A percentile compares a stretch with the other conserved stretches of the same genome.
These are phyloP conservation scores for Hippolais icterina DNA, from an alignment of 2,113 vertebrate species.

Conservation along the genomic window DNA sequence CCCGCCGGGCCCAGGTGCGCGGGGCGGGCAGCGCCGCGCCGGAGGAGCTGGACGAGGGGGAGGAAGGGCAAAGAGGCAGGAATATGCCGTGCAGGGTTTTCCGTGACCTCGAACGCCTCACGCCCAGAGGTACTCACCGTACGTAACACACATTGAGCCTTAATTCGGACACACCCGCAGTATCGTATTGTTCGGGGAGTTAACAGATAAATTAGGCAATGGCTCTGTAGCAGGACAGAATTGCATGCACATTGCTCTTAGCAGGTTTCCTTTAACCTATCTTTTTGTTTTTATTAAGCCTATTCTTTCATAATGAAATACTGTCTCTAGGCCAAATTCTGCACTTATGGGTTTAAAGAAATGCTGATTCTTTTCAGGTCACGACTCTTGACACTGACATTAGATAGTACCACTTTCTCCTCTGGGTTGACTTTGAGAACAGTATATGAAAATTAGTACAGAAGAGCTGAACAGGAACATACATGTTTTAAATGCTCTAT, in stretches of 20 bases:
- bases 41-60: too few relatives aligned
- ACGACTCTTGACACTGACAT: neutral
- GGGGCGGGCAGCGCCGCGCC: too few relatives aligned
- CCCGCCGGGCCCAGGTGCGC: neutral
- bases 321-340: neutral
- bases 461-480: neutral
- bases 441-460: neutral
- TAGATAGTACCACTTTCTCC: neutral
- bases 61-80: rapidly evolving
- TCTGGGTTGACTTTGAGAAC: neutral
- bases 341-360: neutral
- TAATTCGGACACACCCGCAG: neutral
- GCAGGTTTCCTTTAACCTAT: neutral
- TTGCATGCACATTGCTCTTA: rapidly evolving
- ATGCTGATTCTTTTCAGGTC: neutral
- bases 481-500: neutral
- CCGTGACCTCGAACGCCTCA: neutral
- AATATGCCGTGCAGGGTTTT: rapidly evolving
- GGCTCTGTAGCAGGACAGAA: neutral
- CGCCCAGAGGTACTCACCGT: neutral
- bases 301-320: neutral
- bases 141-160: rapidly evolving
- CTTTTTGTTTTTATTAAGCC: neutral
- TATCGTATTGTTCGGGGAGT: neutral
- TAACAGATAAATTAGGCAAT: neutral